Evolutionary conservation across 2,888 invertebrate species (phyloP).

Genomic region (Amblyjoppa proteus): DNA sequence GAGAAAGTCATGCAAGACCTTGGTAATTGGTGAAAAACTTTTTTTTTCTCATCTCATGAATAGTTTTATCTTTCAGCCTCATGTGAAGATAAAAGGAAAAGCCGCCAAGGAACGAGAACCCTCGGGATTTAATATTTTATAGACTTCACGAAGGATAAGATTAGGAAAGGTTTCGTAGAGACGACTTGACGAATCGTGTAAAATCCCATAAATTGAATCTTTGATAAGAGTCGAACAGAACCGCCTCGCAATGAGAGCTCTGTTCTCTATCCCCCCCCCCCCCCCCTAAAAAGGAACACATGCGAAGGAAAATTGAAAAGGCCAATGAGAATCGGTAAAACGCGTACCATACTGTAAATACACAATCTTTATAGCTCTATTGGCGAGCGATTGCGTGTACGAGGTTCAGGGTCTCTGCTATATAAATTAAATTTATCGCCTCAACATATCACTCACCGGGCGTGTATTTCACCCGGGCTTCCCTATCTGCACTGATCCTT

Average conservation of each 20-base stretch:
- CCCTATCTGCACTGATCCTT: slow-evolving; percentile 5
- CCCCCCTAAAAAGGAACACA: neutral
- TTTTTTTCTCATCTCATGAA: too few species aligned
- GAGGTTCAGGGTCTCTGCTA: neutral
- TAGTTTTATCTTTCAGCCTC: too few species aligned
- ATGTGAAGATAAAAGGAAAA: neutral
- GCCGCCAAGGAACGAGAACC: neutral
- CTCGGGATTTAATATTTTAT: slow-evolving; percentile 14
- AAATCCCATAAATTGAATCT: neutral
- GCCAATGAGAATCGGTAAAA: neutral
- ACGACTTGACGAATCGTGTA: neutral
- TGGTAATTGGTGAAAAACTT: too few species aligned
- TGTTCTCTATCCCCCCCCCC: neutral
- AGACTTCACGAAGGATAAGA: neutral
- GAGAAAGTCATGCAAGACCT: too few species aligned
- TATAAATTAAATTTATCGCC: slow-evolving; percentile 22
- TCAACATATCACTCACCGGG: slow-evolving; percentile 1
- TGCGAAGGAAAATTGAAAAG: neutral
- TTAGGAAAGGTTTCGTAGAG: neutral
- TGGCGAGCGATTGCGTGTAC: slow-evolving; percentile 1
- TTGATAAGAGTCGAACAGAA: neutral
- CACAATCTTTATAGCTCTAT: neutral
- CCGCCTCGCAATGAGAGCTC: neutral
- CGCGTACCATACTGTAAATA: neutral
- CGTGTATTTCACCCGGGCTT: neutral